Percentiles rank a stretch among this genome's conserved stretches.
Evolutionary conservation across 2,797 vertebrate species (phyloP).

Genomic region (Esox masquinongy): DNA sequence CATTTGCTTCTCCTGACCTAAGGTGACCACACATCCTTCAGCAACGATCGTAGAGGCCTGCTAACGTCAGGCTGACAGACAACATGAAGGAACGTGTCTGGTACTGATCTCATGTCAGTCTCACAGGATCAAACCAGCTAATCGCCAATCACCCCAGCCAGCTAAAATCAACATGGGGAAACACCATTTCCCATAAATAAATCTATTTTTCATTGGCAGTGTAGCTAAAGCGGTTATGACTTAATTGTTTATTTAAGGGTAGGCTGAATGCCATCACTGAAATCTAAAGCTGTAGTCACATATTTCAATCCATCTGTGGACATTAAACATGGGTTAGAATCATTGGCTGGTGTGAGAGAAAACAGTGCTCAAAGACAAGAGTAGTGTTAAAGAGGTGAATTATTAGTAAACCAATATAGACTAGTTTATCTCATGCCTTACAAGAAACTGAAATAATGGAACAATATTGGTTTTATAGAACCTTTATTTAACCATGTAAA

Average conservation of each 20-base stretch:
- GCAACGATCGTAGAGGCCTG: constrained; percentile 22
- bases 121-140: not conserved
- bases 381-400: constrained; percentile 4
- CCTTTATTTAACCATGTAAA: too few relatives aligned
- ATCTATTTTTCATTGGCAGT: not conserved
- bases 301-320: not conserved
- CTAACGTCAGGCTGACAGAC: not conserved
- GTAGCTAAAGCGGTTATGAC: not conserved
- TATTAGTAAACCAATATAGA: not conserved
- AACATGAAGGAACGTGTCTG: constrained; percentile 12
- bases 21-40: constrained; percentile 19
- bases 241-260: not conserved
- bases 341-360: constrained; percentile 3
- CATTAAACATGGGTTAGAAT: not conserved
- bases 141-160: not conserved
- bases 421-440: not conserved
- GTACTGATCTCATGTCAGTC: not conserved
- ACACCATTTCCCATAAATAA: constrained; percentile 3
- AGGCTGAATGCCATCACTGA: not conserved
- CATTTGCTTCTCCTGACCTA: constrained; percentile 22
- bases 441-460: not conserved
- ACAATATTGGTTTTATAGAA: not conserved
- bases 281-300: not conserved
- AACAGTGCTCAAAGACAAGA: constrained; percentile 1
- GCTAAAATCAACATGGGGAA: constrained; percentile 8